Percentiles rank a stretch among this genome's conserved stretches.
These are phyloP conservation scores for Aporophyla nigra DNA, from an alignment of 2,888 invertebrate genomes.

Conservation along the genomic window DNA sequence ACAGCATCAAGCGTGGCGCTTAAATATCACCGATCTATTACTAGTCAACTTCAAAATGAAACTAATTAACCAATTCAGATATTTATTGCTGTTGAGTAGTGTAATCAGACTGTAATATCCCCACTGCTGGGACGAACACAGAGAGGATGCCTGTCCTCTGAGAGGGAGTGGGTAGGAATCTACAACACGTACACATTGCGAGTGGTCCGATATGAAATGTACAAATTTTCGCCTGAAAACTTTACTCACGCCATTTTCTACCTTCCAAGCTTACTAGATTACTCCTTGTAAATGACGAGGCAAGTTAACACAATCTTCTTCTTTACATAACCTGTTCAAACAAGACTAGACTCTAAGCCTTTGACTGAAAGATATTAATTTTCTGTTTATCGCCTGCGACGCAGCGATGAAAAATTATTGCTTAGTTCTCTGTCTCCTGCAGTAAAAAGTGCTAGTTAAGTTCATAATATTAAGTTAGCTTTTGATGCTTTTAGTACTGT, in stretches of 20 bases:
- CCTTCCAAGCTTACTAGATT: background rate
- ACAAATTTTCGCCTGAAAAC: background rate
- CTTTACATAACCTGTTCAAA: conserved; percentile 48
- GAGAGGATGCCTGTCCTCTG: too few species aligned
- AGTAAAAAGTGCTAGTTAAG: conserved; percentile 51
- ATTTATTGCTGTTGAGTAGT: too few species aligned
- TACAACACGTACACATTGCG: too few species aligned
- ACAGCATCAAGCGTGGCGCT: too few species aligned
- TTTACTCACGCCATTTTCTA: background rate
- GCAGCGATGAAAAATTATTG: conserved; percentile 45
- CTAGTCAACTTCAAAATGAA: too few species aligned
- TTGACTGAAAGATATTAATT: conserved; percentile 46
- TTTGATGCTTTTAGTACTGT: background rate
- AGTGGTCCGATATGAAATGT: background rate
- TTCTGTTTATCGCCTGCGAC: conserved; percentile 38
- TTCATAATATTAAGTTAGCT: conserved; percentile 38
- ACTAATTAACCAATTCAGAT: too few species aligned
- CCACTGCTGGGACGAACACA: too few species aligned
- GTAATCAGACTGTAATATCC: too few species aligned
- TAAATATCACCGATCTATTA: too few species aligned
- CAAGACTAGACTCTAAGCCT: conserved; percentile 21
- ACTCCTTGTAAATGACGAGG: conserved; percentile 15
- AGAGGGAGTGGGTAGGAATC: too few species aligned
- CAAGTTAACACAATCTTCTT: conserved; percentile 13
- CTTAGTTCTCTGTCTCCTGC: background rate